Evolutionary conservation across 1,140 invertebrate genomes (phyloP).

Genomic region (Drosophila lowei): DNA sequence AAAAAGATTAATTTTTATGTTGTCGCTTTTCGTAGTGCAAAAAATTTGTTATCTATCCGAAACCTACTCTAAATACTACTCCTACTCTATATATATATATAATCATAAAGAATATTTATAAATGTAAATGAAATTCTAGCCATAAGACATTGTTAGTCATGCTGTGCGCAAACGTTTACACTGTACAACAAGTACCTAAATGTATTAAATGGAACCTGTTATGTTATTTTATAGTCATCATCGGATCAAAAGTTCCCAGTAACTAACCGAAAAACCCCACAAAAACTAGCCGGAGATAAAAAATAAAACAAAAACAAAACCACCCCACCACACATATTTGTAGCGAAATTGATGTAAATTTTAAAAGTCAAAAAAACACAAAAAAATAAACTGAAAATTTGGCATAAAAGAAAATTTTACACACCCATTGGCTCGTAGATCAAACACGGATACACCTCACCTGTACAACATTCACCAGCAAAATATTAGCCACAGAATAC

Average conservation of each 20-base stretch:
- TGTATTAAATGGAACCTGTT: conserved; percentile 70
- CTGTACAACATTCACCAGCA: conserved; percentile 12
- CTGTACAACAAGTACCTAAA: conserved; percentile 60
- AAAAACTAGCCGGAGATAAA: conserved; percentile 64
- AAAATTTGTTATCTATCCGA: conserved; percentile 42
- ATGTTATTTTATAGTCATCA: conserved; percentile 68
- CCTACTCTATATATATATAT: conserved; percentile 56
- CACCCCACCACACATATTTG: conserved; percentile 36
- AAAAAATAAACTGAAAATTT: conserved; percentile 58
- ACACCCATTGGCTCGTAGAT: conserved; percentile 43
- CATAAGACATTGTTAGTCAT: conserved; percentile 57
- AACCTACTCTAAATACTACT: conserved; percentile 52
- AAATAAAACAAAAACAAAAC: not conserved
- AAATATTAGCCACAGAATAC: no score
- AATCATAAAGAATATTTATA: conserved; percentile 50
- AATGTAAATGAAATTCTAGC: conserved; percentile 66
- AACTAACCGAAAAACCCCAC: conserved; percentile 53
- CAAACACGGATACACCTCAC: conserved; percentile 14
- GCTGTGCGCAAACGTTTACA: conserved; percentile 43
- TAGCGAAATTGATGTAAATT: conserved; percentile 61
- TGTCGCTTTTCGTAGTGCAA: conserved; percentile 31
- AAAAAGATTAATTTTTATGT: conserved; percentile 21
- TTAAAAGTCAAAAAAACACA: conserved; percentile 39
- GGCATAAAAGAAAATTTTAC: conserved; percentile 49
- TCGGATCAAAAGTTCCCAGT: conserved; percentile 56